These are phyloP conservation scores for Buathra laborator DNA, from an alignment of 2,888 invertebrate species.

Conservation along the genomic window DNA sequence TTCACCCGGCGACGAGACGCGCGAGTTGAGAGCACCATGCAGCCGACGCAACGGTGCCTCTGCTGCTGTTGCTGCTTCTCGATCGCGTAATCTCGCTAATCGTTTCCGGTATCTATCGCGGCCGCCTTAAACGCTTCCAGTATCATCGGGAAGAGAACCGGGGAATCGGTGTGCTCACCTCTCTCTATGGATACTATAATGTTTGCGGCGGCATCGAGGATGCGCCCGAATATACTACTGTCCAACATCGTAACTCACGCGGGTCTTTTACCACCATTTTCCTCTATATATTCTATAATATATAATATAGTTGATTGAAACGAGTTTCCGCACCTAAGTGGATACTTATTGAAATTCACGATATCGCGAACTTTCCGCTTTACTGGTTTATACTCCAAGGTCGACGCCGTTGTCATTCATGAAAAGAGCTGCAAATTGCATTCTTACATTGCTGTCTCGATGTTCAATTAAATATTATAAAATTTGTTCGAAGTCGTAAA, in stretches of 20 bases:
- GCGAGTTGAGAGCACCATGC: conserved; percentile 21
- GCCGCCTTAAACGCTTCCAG: conserved; percentile 77
- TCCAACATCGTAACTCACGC: conserved; percentile 55
- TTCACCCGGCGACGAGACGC: conserved; percentile 44
- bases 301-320: conserved; percentile 19
- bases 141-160: conserved; percentile 72
- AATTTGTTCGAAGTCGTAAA: too few species aligned
- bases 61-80: conserved; percentile 76
- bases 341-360: conserved; percentile 57
- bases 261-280: conserved; percentile 35
- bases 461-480: too few species aligned
- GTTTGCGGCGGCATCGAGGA: conserved; percentile 33
- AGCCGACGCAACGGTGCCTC: conserved; percentile 76
- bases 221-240: conserved; percentile 58
- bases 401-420: neutral
- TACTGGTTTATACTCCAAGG: neutral
- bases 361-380: conserved; percentile 19
- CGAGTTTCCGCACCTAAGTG: conserved; percentile 44
- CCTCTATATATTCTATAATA: conserved; percentile 1
- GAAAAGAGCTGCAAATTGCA: neutral
- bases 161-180: conserved; percentile 32
- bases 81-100: conserved; percentile 83
- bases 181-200: conserved; percentile 4
- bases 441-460: too few species aligned
- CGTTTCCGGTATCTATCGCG: conserved; percentile 81